Evolutionary conservation across 2,113 vertebrate species (phyloP).

Genomic region (Microcebus griseorufus): DNA sequence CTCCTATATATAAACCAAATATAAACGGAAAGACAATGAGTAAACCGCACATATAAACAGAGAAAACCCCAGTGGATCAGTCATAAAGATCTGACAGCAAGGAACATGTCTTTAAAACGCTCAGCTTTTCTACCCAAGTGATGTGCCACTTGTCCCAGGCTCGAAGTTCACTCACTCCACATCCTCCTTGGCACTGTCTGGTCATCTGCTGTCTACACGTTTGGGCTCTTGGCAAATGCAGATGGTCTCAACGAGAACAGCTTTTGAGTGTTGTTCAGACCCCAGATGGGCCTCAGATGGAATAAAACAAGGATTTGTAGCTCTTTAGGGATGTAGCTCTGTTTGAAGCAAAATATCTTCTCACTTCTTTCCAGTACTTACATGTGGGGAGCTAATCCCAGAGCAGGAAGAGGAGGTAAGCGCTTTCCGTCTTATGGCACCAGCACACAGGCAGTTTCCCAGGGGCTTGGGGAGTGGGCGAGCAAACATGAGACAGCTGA

Average conservation of each 20-base stretch:
- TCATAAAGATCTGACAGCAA: constrained; percentile 62
- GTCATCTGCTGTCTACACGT: constrained; percentile 51
- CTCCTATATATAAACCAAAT: constrained; percentile 55
- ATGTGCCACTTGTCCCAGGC: constrained; percentile 53
- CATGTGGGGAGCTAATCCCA: background rate
- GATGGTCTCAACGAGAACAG: constrained; percentile 50
- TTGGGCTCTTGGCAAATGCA: constrained; percentile 57
- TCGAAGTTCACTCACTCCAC: background rate
- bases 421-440: background rate
- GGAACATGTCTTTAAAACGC: constrained; percentile 59
- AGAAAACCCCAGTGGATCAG: constrained; percentile 46
- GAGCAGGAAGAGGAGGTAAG: background rate
- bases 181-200: constrained; percentile 42
- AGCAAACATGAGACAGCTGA: background rate
- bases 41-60: constrained; percentile 61
- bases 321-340: constrained; percentile 63
- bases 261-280: constrained; percentile 59
- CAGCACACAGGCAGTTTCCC: background rate
- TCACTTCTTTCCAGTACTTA: constrained; percentile 39
- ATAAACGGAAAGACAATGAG: constrained; percentile 75
- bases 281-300: constrained; percentile 48
- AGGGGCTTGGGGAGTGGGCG: background rate
- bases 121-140: constrained; percentile 41
- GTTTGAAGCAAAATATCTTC: constrained; percentile 63
- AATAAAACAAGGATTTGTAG: constrained; percentile 70